Evolutionary conservation across 2,797 vertebrate species (phyloP).

Genomic region (Lateolabrax maculatus): DNA sequence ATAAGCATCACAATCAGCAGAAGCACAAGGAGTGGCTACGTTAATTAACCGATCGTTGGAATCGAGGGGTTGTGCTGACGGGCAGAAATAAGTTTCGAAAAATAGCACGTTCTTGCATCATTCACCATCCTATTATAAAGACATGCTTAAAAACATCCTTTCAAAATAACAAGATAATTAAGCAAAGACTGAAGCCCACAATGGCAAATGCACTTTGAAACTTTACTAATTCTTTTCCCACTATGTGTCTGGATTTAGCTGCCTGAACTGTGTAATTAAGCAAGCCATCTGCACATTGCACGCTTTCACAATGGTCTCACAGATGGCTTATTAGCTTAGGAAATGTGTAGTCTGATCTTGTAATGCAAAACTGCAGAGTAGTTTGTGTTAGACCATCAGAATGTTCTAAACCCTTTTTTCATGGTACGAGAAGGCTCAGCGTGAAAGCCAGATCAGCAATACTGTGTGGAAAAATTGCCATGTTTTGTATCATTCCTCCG

Average conservation of each 20-base stretch:
- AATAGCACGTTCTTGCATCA: too few relatives aligned
- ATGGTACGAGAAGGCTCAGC: constrained; percentile 4
- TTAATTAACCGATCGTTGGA: too few relatives aligned
- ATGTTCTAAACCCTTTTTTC: constrained; percentile 26
- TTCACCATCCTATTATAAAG: too few relatives aligned
- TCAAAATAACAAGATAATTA: constrained; percentile 18
- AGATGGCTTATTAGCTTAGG: constrained; percentile 69
- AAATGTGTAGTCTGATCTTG: constrained; percentile 56
- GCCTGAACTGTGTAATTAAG: constrained; percentile 66
- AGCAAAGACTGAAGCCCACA: constrained; percentile 6
- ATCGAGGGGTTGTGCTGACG: too few relatives aligned
- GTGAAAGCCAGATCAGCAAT: not conserved
- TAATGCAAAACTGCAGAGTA: constrained; percentile 45
- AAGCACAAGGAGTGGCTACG: too few relatives aligned
- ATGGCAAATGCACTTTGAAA: constrained; percentile 40
- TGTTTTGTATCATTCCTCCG: not conserved
- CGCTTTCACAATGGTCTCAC: constrained; percentile 49
- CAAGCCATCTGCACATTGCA: constrained; percentile 65
- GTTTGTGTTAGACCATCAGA: constrained; percentile 33
- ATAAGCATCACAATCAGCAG: too few relatives aligned
- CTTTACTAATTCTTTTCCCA: constrained; percentile 12
- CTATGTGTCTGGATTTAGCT: constrained; percentile 44
- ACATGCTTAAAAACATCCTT: not conserved
- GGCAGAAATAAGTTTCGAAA: too few relatives aligned
- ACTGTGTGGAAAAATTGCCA: not conserved